phyloP scores from a whole-genome alignment of 2,797 vertebrate genomes.

The Ibycter americanus region DNA sequence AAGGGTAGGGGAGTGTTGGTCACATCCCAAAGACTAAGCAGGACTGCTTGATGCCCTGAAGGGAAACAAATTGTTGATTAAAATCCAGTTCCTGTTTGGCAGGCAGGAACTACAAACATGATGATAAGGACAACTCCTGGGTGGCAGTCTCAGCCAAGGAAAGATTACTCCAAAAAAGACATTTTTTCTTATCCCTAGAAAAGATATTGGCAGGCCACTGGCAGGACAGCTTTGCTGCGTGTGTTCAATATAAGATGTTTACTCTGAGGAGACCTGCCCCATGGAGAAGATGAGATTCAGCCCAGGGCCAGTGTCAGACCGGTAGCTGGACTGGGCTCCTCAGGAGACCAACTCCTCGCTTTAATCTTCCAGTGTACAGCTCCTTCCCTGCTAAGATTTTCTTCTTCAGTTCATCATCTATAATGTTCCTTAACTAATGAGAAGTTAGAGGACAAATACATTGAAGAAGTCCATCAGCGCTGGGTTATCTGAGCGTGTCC shows the following conservation, averaged over 20 bases:
- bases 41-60: constrained; percentile 43
- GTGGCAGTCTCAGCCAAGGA: constrained; percentile 26
- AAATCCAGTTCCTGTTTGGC: constrained; percentile 62
- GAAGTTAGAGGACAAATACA: background rate
- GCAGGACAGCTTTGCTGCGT: background rate
- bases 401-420: background rate
- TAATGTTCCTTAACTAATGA: constrained; percentile 17
- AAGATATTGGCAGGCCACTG: background rate
- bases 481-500: background rate
- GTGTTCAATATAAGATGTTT: background rate
- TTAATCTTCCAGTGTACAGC: background rate
- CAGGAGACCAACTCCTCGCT: background rate
- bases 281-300: background rate
- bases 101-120: background rate
- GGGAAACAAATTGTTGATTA: constrained; percentile 63
- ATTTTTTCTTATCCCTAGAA: background rate
- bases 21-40: constrained; percentile 50
- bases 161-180: background rate
- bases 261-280: background rate
- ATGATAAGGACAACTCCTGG: constrained; percentile 43
- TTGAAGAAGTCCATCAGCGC: constrained; percentile 4
- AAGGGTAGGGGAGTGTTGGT: constrained; percentile 21
- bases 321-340: background rate
- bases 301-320: background rate
- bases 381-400: background rate